Evolutionary conservation across 2,888 invertebrate genomes (phyloP).

Genomic region (Andrena bucephala): DNA sequence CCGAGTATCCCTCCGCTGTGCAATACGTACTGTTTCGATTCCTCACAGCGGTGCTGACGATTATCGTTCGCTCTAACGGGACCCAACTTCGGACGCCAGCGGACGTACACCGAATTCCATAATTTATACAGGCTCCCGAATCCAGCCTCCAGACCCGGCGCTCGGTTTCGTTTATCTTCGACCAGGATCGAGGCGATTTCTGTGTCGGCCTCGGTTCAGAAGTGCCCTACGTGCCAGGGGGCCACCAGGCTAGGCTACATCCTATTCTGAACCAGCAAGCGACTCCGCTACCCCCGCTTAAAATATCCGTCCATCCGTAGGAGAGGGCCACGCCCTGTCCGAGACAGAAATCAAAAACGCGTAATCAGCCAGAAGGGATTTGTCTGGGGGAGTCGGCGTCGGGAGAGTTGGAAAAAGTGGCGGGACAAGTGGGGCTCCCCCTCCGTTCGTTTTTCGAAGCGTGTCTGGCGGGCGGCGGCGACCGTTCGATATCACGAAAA

Average conservation of each 20-base stretch:
- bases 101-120: slow-evolving; percentile 21
- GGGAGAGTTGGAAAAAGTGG: slow-evolving; percentile 36
- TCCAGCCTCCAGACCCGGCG: slow-evolving; percentile 12
- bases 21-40: slow-evolving; percentile 20
- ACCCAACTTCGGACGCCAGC: background rate
- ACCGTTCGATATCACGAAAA: slow-evolving; percentile 66
- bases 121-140: background rate
- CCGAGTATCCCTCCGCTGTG: background rate
- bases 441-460: slow-evolving; percentile 27
- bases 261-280: background rate
- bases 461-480: slow-evolving; percentile 42
- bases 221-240: background rate
- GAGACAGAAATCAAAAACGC: slow-evolving; percentile 36
- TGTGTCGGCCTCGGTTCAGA: slow-evolving; percentile 29
- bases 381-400: background rate
- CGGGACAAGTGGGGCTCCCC: slow-evolving; percentile 23
- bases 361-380: slow-evolving; percentile 42
- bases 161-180: slow-evolving; percentile 35
- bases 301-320: background rate
- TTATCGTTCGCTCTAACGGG: slow-evolving; percentile 8
- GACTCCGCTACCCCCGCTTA: background rate
- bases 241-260: background rate
- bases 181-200: slow-evolving; percentile 34
- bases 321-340: slow-evolving; percentile 1
- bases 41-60: slow-evolving; percentile 6